phyloP scores from a whole-genome alignment of 2,113 vertebrate species.

The Bombycilla garrulus region DNA sequence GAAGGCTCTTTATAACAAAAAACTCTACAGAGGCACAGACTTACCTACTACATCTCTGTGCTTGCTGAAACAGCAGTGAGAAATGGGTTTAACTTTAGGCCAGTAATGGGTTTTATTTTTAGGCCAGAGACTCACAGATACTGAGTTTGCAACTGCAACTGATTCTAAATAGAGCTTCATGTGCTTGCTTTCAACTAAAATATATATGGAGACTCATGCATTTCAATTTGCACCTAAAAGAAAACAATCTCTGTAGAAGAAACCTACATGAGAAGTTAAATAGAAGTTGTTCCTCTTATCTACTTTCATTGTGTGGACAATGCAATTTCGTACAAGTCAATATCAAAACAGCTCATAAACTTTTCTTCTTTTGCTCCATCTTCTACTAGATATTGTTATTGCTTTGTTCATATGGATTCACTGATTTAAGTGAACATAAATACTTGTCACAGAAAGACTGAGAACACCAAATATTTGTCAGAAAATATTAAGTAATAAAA shows the following conservation, averaged over 20 bases:
- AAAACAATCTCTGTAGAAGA: background rate
- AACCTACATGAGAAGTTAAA: background rate
- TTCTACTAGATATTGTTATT: background rate
- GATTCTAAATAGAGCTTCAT: background rate
- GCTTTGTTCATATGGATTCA: background rate
- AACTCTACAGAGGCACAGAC: background rate
- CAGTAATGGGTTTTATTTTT: background rate
- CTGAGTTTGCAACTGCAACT: background rate
- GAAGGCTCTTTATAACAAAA: background rate
- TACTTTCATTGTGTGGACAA: background rate
- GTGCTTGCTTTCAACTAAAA: background rate
- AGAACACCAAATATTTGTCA: background rate
- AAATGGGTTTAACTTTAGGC: background rate
- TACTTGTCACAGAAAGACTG: background rate
- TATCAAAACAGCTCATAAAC: background rate
- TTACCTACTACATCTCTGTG: background rate
- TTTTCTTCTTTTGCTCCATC: background rate
- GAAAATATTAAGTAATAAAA: background rate
- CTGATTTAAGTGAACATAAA: background rate
- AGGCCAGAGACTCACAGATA: background rate
- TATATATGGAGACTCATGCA: rapidly evolving
- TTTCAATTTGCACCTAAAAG: background rate
- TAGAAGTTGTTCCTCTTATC: background rate
- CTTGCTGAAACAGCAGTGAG: rapidly evolving
- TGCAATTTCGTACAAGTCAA: rapidly evolving